Evolutionary conservation across 1,140 invertebrate genomes (phyloP).

Genomic region (Metaphire vulgaris): DNA sequence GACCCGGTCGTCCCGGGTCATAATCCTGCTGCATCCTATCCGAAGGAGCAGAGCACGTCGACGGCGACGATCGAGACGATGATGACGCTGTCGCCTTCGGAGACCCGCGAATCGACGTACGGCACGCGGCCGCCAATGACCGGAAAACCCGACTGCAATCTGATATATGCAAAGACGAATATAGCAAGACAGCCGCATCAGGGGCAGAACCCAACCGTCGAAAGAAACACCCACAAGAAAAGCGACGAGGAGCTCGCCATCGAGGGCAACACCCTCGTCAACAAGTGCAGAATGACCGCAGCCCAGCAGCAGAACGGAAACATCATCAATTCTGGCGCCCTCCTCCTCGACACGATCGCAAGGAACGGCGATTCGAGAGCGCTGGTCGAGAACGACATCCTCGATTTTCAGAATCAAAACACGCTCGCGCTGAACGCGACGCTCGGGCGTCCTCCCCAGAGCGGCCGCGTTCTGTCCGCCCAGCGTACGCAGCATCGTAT

Average conservation of each 20-base stretch:
- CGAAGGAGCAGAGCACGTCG: constrained; percentile 39
- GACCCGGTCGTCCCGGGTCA: not conserved
- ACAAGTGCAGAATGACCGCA: constrained; percentile 39
- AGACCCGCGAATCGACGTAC: constrained; percentile 35
- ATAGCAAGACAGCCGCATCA: constrained; percentile 67
- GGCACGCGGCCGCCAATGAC: constrained; percentile 33
- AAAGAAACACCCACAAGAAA: constrained; percentile 62
- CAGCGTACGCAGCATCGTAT: constrained; percentile 58
- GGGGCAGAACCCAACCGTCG: constrained; percentile 79
- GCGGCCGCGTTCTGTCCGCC: constrained; percentile 8
- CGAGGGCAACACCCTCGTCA: constrained; percentile 62
- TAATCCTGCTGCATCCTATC: not conserved
- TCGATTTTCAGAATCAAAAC: constrained; percentile 52
- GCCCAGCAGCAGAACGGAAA: constrained; percentile 54
- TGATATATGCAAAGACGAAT: constrained; percentile 38
- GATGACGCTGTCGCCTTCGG: constrained; percentile 50
- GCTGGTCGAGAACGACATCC: constrained; percentile 34
- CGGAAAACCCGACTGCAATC: constrained; percentile 29
- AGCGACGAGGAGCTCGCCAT: constrained; percentile 58
- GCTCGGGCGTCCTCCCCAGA: constrained; percentile 43
- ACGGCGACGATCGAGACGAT: constrained; percentile 53
- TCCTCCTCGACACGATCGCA: constrained; percentile 32
- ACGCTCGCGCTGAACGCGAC: constrained; percentile 36
- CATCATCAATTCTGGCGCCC: not conserved
- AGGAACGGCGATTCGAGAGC: constrained; percentile 8